A percentile compares a stretch with the other conserved stretches of the same genome.
Evolutionary conservation across 64 coral and sea anemone genomes (phyloP).

Genomic region (Montipora capricornis): DNA sequence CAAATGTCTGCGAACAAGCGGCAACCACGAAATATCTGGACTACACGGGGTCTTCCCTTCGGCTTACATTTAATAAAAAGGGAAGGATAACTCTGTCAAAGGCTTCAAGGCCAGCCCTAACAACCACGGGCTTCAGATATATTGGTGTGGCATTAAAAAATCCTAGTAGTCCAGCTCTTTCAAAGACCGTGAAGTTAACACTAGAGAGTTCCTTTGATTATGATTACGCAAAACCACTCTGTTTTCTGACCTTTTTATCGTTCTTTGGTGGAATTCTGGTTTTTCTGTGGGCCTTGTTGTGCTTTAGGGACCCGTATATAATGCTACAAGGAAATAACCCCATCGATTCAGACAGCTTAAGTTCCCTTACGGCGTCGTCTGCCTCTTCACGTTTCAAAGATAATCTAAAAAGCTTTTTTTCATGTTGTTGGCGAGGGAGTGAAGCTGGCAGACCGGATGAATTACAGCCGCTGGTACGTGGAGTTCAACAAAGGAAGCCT

Average conservation of each 20-base stretch:
- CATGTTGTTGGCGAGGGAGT: background rate
- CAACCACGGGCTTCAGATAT: slow-evolving; percentile 4
- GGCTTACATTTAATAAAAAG: slow-evolving; percentile 55
- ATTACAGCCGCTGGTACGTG: slow-evolving; percentile 1
- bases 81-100: slow-evolving; percentile 79
- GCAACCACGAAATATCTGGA: background rate
- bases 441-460: slow-evolving; percentile 2
- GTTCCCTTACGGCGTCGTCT: background rate
- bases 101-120: slow-evolving; percentile 50
- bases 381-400: background rate
- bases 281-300: slow-evolving; percentile 53
- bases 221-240: slow-evolving; percentile 45
- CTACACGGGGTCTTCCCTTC: background rate
- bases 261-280: slow-evolving; percentile 59
- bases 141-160: slow-evolving; percentile 37
- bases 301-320: slow-evolving; percentile 55
- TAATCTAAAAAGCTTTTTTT: slow-evolving; percentile 41
- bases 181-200: slow-evolving; percentile 15
- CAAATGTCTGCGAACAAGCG: slow-evolving; percentile 11
- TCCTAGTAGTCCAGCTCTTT: background rate
- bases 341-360: background rate
- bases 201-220: slow-evolving; percentile 52
- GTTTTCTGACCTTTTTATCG: slow-evolving; percentile 35
- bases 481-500: background rate
- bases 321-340: background rate